Evolutionary conservation across 1,140 invertebrate genomes (phyloP), one percentile per base, ranked within the genome.

Genomic region (Drosophila kanapiae): DNA sequence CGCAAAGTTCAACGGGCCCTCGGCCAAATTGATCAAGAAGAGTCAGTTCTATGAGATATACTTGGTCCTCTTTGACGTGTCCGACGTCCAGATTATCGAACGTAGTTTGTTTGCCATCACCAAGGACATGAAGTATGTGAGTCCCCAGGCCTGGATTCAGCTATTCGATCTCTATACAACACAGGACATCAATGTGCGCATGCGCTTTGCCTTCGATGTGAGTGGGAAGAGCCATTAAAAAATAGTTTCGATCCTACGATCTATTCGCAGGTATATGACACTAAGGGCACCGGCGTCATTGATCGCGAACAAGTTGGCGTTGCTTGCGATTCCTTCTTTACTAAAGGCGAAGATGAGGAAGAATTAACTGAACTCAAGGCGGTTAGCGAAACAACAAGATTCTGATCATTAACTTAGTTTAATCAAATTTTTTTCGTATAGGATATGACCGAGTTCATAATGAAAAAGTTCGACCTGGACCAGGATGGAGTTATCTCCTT

Each of bases 381-480:
- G 42, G 78, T 81, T 4, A 10, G 53, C 5, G 8, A 14, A 38
- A 4, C 7, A 4, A 14, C 8, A 18, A 40, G 51, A 23, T 14
- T 18, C 1, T 37, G 1, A 3, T 1, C 5, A 0, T 40, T 9
- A n/a, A 31, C 11, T 61, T 61, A 1, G 9, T 13, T 49, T 23
- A 23, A 23, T 23, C 14, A 4, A 4, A 27, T 7, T 0, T 9
- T 10, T 29, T 29, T 14, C 3, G 9, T 13, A 5, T 11, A 78
- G 77, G 77, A 79, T 38, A 79, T 79, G 77, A 54, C 51, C 16
- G 97, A 98, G 76, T 94, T 96, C 16, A 94, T 96, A 58, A 91
- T 96, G 18, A 96, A 96, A 76, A 95, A 96, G 62, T 94, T 97
- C 93, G 97, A 98, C 81, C 60, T 94, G 1, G 97, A 97, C 91